Base-by-base conservation (phyloP, 37 sponge, comb jelly and placozoan genomes). In the Ephydatia muelleri region DNA sequence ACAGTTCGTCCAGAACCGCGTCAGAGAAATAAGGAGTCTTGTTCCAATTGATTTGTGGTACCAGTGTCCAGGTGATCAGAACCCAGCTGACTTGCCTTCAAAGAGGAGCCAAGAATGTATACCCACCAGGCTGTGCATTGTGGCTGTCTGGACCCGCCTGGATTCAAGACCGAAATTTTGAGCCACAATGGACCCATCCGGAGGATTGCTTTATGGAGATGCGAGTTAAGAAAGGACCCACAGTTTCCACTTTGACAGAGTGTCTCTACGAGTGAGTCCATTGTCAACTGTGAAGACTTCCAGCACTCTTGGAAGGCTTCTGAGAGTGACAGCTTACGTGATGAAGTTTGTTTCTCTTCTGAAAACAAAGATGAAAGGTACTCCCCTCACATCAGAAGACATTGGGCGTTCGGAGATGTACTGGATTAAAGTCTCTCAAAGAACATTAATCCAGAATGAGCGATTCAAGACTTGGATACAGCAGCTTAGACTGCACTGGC, bases 261-360 rank as follows among this genome's bases (percentile, higher is more conserved):
- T 9, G 3, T 43, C 6, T 9, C 6, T 43, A 3, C 3, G 43
- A 6, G 6, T 43, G 43, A 43, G 6, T 3, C 43, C 5, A 49
- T 67, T 8, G 76, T 84, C 37, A 40, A 65, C 23, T 22, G 38
- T 38, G 70, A 32, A 12, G 11, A 39, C n/a, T 2, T 84, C 5
- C 78, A 77, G 78, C 68, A 39, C 68, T 0, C 13, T 76, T 3
- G 16, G 23, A 31, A 73, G 73, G 30, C 67, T 83, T 8, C 47
- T 48, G 22, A 40, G 77, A 65, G 70, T 77, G 6, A 84, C 85
- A 76, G 85, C 77, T 5, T 84, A 77, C 76, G 78, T 76, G 27
- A 30, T 32, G 3, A 6, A 43, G 43, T 43, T 43, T 43, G 43
- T 43, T 3, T 43, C 43, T 6, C 43, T 43, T 9, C 6, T 43